phyloP scores from a whole-genome alignment of 2,888 invertebrate genomes.

The Trilocha varians region DNA sequence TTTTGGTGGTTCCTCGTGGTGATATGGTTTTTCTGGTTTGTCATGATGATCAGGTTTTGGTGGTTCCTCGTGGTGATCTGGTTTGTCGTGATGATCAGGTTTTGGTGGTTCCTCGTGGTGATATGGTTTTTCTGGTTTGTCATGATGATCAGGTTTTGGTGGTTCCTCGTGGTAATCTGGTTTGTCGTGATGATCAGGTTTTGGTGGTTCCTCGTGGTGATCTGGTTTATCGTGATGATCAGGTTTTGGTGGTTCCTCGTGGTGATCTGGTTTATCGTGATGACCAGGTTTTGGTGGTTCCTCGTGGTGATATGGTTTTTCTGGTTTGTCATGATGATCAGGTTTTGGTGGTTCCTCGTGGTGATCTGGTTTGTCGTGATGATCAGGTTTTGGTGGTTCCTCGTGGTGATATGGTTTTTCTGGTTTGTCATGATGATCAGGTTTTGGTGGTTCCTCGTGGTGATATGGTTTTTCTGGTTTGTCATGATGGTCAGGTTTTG shows the following conservation, averaged over 20 bases:
- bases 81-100: background rate
- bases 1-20: background rate
- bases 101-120: background rate
- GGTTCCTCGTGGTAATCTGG: background rate
- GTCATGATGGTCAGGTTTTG: too few relatives aligned
- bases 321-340: too few relatives aligned
- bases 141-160: background rate
- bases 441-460: too few relatives aligned
- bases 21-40: background rate
- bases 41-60: background rate
- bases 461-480: too few relatives aligned
- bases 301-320: too few relatives aligned
- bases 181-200: background rate
- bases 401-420: too few relatives aligned
- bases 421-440: too few relatives aligned
- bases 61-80: background rate
- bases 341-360: too few relatives aligned
- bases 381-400: too few relatives aligned
- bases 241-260: background rate
- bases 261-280: too few relatives aligned
- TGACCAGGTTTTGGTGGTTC: too few relatives aligned
- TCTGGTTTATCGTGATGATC: background rate
- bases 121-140: background rate
- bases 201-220: background rate
- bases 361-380: too few relatives aligned